A percentile compares a stretch with the other conserved stretches of the same genome.
Evolutionary conservation across 1,140 invertebrate species (phyloP).

Genomic region (Cotesia typhae): DNA sequence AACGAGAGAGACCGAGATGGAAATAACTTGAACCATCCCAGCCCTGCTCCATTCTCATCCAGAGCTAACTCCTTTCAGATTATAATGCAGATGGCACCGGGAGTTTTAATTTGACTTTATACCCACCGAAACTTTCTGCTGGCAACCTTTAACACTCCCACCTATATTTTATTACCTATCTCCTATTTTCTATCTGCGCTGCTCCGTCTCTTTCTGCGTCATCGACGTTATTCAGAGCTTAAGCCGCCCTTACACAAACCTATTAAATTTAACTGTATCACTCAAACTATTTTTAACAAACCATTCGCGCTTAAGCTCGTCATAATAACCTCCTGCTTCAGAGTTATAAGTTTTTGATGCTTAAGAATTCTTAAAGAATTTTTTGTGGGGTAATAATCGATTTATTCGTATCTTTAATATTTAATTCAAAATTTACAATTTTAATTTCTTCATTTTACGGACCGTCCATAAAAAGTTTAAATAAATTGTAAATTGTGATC

Average conservation of each 20-base stretch:
- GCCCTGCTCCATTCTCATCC: not conserved
- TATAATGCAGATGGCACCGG: slow-evolving; percentile 47
- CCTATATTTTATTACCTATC: slow-evolving; percentile 25
- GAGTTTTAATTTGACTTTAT: slow-evolving; percentile 48
- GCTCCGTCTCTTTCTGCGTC: not conserved
- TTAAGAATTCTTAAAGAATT: too few relatives aligned
- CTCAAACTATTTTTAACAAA: too few relatives aligned
- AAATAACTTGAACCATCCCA: slow-evolving; percentile 7
- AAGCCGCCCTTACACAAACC: not conserved
- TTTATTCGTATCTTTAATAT: too few relatives aligned
- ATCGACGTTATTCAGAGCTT: not conserved
- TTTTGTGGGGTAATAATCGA: too few relatives aligned
- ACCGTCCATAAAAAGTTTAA: too few relatives aligned
- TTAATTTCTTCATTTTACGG: too few relatives aligned
- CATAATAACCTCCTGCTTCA: too few relatives aligned
- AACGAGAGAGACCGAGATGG: slow-evolving; percentile 4
- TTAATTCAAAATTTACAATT: too few relatives aligned
- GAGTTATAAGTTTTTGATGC: too few relatives aligned
- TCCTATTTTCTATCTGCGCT: not conserved
- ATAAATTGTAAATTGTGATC: too few relatives aligned
- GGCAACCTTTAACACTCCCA: slow-evolving; percentile 26
- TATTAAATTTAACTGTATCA: too few relatives aligned
- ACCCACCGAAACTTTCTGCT: slow-evolving; percentile 38
- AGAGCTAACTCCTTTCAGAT: slow-evolving; percentile 26
- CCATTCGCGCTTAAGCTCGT: too few relatives aligned